A percentile compares a stretch with the other conserved stretches of the same genome.
Evolutionary conservation across 35 echinoderm and acorn worm species (phyloP).

Genomic region (Acanthaster planci): DNA sequence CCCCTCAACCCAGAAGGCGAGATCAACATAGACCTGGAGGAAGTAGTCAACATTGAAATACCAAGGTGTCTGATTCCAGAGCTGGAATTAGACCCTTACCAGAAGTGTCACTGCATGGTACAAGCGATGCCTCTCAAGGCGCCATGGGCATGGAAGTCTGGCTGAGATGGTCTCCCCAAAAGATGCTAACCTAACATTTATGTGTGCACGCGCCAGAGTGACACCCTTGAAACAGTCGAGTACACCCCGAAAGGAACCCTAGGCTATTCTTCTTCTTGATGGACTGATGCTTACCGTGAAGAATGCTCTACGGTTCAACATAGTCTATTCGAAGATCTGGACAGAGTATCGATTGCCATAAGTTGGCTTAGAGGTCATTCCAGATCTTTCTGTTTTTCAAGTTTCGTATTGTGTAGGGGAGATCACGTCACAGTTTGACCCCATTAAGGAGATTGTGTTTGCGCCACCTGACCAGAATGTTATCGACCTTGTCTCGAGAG

Average conservation of each 20-base stretch:
- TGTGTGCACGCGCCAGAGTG: constrained; percentile 53
- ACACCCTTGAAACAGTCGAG: constrained; percentile 75
- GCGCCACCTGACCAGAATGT: constrained; percentile 65
- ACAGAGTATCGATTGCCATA: constrained; percentile 65
- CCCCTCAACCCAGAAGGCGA: constrained; percentile 32
- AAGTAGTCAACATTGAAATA: constrained; percentile 50
- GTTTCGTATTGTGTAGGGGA: constrained; percentile 68
- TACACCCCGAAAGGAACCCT: constrained; percentile 69
- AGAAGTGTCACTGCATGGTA: no score
- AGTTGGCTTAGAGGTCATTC: constrained; percentile 83
- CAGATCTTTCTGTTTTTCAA: constrained; percentile 64
- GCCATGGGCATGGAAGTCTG: constrained; percentile 79
- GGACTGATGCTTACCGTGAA: constrained; percentile 66
- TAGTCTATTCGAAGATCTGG: constrained; percentile 61
- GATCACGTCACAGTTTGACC: constrained; percentile 73
- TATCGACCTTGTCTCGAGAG: constrained; percentile 78
- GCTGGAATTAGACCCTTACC: constrained; percentile 57
- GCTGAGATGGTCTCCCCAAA: constrained; percentile 57
- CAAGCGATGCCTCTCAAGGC: constrained; percentile 77
- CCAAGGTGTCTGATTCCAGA: constrained; percentile 74
- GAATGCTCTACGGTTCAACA: constrained; percentile 51
- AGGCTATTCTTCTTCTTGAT: constrained; percentile 58
- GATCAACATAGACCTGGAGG: no score
- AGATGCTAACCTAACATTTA: constrained; percentile 66
- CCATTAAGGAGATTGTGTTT: constrained; percentile 35